These are phyloP conservation scores for Drosophila mulleri DNA, from an alignment of 2,888 invertebrate species.

Conservation along the genomic window DNA sequence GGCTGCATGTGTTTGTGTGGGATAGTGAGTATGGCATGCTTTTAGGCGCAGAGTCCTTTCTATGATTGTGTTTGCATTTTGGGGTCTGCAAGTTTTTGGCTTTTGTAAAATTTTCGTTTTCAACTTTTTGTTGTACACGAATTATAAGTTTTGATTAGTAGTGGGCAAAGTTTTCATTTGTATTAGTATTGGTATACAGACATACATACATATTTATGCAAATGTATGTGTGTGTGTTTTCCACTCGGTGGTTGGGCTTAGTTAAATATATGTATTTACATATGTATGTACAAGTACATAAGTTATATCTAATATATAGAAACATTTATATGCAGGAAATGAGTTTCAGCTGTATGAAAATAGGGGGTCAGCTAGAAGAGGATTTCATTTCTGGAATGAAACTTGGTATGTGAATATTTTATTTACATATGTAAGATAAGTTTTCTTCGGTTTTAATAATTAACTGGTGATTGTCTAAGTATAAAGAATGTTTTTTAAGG, in stretches of 20 bases:
- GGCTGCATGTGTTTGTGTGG: conserved; percentile 21
- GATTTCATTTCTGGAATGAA: not conserved
- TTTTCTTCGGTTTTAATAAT: conserved; percentile 1
- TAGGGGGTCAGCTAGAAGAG: conserved; percentile 14
- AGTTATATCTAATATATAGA: conserved; percentile 26
- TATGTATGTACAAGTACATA: conserved; percentile 9
- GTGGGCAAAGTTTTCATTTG: conserved; percentile 74
- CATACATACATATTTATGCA: conserved; percentile 22
- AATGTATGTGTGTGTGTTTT: conserved; percentile 17
- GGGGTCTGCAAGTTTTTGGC: conserved; percentile 73
- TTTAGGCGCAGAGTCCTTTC: conserved; percentile 60
- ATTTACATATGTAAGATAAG: conserved; percentile 17
- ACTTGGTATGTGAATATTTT: conserved; percentile 12
- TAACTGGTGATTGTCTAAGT: not conserved
- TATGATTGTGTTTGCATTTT: conserved; percentile 67
- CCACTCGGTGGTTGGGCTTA: conserved; percentile 23
- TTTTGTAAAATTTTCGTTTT: conserved; percentile 81
- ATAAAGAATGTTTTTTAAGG: not conserved
- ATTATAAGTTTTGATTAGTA: conserved; percentile 81
- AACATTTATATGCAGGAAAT: conserved; percentile 60
- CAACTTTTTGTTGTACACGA: conserved; percentile 80
- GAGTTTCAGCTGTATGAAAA: conserved; percentile 56
- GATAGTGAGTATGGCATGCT: conserved; percentile 42
- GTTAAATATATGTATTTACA: not conserved
- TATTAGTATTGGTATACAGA: conserved; percentile 29